Conservation (phyloP, 2,113 vertebrate genomes). For the cattle (Bos taurus) region ARS-UCD2.0 NC_037328.1:95943001-95943500, state of each 20-base stretch:
- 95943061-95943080: accelerated
- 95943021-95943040: background rate
- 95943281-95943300: slow-evolving; percentile 60
- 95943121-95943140: background rate
- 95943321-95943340: slow-evolving; percentile 61
- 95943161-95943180: background rate
- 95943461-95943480: background rate
- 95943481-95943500: background rate
- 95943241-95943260: slow-evolving; percentile 34
- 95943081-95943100: background rate
- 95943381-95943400: background rate
- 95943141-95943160: background rate
- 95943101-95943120: background rate
- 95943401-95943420: background rate
- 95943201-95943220: background rate
- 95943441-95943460: background rate
- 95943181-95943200: background rate
- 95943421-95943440: background rate
- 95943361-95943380: background rate
- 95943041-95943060: background rate
- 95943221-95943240: background rate
- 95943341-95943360: background rate
- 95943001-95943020: background rate
- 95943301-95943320: background rate
- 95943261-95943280: slow-evolving; percentile 48